These are phyloP conservation scores for Zaprionus inermis DNA, from an alignment of 1,140 invertebrate genomes.

Conservation along the genomic window DNA sequence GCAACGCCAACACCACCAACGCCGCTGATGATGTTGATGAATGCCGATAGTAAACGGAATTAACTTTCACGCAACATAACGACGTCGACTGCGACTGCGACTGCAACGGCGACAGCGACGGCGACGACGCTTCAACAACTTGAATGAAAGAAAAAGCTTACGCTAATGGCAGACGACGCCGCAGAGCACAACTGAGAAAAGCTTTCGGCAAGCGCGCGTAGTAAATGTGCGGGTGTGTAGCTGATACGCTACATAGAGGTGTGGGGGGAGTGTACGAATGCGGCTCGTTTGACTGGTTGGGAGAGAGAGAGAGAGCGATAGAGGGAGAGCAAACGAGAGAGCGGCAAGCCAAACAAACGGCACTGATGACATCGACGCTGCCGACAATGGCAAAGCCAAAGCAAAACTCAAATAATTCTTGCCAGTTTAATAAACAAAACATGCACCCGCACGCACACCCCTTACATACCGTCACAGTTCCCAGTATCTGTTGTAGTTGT, in stretches of 20 bases:
- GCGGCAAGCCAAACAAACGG: slow-evolving; percentile 31
- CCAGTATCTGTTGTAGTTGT: slow-evolving; percentile 37
- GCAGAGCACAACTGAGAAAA: slow-evolving; percentile 55
- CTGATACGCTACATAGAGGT: neutral
- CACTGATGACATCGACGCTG: slow-evolving; percentile 38
- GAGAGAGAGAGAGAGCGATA: slow-evolving; percentile 1
- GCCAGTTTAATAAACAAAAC: slow-evolving; percentile 45
- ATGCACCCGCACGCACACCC: slow-evolving; percentile 7
- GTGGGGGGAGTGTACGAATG: slow-evolving; percentile 16
- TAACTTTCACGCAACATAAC: slow-evolving; percentile 80
- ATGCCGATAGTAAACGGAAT: slow-evolving; percentile 82
- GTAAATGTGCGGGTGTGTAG: slow-evolving; percentile 73
- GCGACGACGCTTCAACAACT: slow-evolving; percentile 53
- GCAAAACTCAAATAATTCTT: slow-evolving; percentile 13
- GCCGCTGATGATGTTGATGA: slow-evolving; percentile 75
- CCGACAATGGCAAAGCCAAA: neutral
- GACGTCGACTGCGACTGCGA: slow-evolving; percentile 44
- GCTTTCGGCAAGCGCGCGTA: slow-evolving; percentile 77
- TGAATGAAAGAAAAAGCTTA: slow-evolving; percentile 83
- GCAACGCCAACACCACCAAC: slow-evolving; percentile 34
- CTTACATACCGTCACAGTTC: slow-evolving; percentile 25
- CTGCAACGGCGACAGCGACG: slow-evolving; percentile 9
- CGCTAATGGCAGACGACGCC: slow-evolving; percentile 59
- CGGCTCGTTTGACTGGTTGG: slow-evolving; percentile 48
- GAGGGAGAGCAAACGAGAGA: neutral